Base-by-base conservation (phyloP, 2,113 vertebrate genomes). In the Burhinus bistriatus region DNA sequence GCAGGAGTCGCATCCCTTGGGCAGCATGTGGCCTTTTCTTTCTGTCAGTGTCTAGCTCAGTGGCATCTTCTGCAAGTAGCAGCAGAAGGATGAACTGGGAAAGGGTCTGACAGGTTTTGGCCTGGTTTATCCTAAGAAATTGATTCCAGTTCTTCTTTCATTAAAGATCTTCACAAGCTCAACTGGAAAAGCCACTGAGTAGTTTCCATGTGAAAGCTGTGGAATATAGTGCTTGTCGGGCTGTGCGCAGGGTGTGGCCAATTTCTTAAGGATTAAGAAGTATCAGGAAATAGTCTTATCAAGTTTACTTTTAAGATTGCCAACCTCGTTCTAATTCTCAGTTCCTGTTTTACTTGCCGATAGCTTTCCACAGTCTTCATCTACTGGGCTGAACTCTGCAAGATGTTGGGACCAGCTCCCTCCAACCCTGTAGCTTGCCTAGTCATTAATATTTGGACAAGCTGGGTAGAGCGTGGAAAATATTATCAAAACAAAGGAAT, bases 361-460 rank as follows among this genome's bases (percentile, higher is more conserved):
- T 90, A 83, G 36, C 45, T 91, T 73, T 95, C 58, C 79, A 77
- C 83, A 92, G 59, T 49, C 44, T 72, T 75, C 44, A 21, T 77
- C 25, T 65, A 16, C 18, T 52, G 57, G 36, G 18, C 54, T 90
- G 83, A 62, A 49, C 49, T 69, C 49, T 65, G 40, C 40, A 77
- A 40, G 45, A 21, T 44, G 34, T 57, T 69, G 52, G 52, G 44
- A 82, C 49, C 30, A 69, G 54, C 62, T 94, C 58, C 54, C 34
- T 87, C 11, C 77, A 78, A 5, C 14, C 34, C n/a, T 54, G 1
- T 49, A 38, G 64, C 55, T 73, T 93, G 70, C 80, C 89, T 65
- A 65, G 54, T 52, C 52, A 17, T 76, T 83, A 66, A 25, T 81
- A 66, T 17, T 13, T 77, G 69, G 62, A 47, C 52, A 89, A 91